Base-by-base conservation (phyloP, 2,888 invertebrate species). In the Didymodactylos carnosus region DNA sequence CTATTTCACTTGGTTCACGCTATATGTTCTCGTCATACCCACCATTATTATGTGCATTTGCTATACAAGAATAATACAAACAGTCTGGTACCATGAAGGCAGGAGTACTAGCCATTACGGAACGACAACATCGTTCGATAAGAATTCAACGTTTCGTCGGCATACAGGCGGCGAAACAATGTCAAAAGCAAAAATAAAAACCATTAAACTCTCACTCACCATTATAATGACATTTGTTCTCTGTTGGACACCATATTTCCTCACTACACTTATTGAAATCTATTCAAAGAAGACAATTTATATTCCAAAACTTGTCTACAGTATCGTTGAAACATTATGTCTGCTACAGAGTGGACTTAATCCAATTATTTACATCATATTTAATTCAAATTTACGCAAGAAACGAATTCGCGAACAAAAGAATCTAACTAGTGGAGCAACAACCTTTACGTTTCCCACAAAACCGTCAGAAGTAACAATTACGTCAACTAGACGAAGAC, bases 161-260 rank as follows among this genome's bases (percentile, higher is more conserved):
- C n/a, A 14, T 62, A 7, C 35, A 10, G 7, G 29, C 7, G 16
- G 35, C 10, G 3, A 19, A 11, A 11, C n/a, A 19, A 19, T n/a
- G 27, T 80, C 83, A 11, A 78, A 82, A 14, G 81, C 83, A 25
- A 83, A 83, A 76, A 79, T 84, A 35, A 81, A 82, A 75, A 84
- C 83, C 11, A 79, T 84, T 62, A 83, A 83, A 75, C 81, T 84
- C 81, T 83, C 84, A 2, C 77, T 84, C 62, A 82, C 80, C 16
- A 84, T 84, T n/a, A 83, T 84, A 41, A 78, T 83, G 14, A 83
- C 82, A 8, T 84, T 84, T 77, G 78, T 84, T 23, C 79, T 81
- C 1, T 84, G 84, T 76, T 81, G 83, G 79, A 82, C 81, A n/a
- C 84, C 84, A 0, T 84, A 84, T 76, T 84, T 84, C 76, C 80